These are phyloP conservation scores for Caenorhabditis panamensis DNA, from an alignment of 2,888 invertebrate genomes.

Conservation along the genomic window DNA sequence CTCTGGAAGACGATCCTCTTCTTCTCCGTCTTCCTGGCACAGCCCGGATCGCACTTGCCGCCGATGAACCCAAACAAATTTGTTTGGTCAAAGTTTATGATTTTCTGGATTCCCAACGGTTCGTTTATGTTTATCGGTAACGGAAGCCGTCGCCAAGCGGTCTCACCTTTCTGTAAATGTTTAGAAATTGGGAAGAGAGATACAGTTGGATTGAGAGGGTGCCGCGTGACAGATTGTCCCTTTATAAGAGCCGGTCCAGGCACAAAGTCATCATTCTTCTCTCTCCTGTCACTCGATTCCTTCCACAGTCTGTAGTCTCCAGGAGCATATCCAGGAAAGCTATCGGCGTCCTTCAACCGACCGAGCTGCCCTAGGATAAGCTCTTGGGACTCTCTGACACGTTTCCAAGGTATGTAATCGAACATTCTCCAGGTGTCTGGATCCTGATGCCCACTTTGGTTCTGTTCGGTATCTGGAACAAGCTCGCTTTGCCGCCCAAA, in stretches of 20 bases:
- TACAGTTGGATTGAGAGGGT: background rate
- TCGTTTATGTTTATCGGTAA: conserved; percentile 23
- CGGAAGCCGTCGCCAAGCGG: background rate
- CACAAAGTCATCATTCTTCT: conserved; percentile 7
- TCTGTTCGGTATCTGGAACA: conserved; percentile 53
- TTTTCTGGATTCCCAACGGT: conserved; percentile 63
- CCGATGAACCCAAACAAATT: conserved; percentile 50
- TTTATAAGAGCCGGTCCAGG: conserved; percentile 7
- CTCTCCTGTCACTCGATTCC: conserved; percentile 5
- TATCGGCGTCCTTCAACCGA: conserved; percentile 27
- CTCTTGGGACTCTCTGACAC: conserved; percentile 18
- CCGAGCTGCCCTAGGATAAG: conserved; percentile 62
- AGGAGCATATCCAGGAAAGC: conserved; percentile 52
- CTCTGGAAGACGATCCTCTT: conserved; percentile 77
- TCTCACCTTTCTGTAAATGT: conserved; percentile 35
- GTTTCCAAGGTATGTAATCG: background rate
- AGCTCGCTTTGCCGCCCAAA: conserved; percentile 54
- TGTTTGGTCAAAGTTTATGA: conserved; percentile 51
- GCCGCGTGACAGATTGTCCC: background rate
- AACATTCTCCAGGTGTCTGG: conserved; percentile 44
- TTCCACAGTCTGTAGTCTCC: background rate
- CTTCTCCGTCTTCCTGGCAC: conserved; percentile 70
- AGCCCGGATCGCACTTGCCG: conserved; percentile 57
- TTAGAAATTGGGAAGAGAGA: conserved; percentile 6
- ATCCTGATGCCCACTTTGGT: conserved; percentile 47